Conservation (phyloP, 2,113 vertebrate species). For the Perccottus glenii region DNA sequence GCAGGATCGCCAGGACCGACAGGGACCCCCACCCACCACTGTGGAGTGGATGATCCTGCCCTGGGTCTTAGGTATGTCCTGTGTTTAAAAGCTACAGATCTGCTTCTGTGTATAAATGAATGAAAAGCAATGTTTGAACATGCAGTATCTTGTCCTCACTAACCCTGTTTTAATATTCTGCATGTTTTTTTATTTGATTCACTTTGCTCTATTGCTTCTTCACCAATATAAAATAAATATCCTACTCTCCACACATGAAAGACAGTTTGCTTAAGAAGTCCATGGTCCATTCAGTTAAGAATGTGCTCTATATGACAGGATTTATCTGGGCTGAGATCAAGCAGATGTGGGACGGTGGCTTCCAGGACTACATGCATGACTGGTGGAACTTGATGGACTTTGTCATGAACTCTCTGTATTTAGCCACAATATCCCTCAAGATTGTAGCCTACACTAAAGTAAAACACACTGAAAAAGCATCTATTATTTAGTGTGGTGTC, state of each 20-base stretch:
- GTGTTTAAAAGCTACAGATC: neutral
- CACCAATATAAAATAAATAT: too few species aligned
- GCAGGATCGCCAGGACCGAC: conserved; percentile 85
- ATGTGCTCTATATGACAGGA: conserved; percentile 74
- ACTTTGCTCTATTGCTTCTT: too few species aligned
- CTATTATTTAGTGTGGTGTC: neutral
- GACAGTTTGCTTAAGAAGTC: too few species aligned
- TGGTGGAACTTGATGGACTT: conserved; percentile 99
- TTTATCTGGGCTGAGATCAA: conserved; percentile 99
- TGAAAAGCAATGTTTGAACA: too few species aligned
- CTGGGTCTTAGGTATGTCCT: conserved; percentile 91
- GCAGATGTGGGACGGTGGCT: conserved; percentile 99
- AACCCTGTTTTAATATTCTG: too few species aligned
- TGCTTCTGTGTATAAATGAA: conserved; percentile 10
- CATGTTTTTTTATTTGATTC: too few species aligned
- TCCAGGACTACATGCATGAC: conserved; percentile 97
- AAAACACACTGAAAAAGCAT: conserved; percentile 20
- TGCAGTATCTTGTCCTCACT: too few species aligned
- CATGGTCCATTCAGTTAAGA: too few species aligned
- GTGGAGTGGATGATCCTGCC: conserved; percentile 99
- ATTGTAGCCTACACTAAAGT: conserved; percentile 96
- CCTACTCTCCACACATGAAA: too few species aligned
- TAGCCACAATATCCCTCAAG: conserved; percentile 98
- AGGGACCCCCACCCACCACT: conserved; percentile 91
- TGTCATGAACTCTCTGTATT: conserved; percentile 99